Base-by-base conservation (phyloP, 2,888 invertebrate species). In the Erynnis tages region DNA sequence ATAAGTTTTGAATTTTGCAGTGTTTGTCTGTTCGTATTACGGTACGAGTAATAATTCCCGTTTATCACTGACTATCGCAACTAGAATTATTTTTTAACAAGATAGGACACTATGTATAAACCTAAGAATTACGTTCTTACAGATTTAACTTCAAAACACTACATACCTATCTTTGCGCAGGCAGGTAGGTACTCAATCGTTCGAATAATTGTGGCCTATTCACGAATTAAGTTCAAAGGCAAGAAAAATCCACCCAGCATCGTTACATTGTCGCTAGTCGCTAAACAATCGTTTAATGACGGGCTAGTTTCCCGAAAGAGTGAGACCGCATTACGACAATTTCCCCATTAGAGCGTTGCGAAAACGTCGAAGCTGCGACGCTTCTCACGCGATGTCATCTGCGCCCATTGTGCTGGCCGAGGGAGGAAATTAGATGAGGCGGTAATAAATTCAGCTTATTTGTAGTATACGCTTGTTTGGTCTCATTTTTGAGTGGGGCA, bases 351-450 rank as follows among this genome's bases (percentile, higher is more conserved):
- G 52, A 19, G 41, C 30, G 34, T 44, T 48, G 56, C 32, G 52
- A 62, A 65, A 67, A 57, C 45, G 53, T 41, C 53, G 54, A 53
- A 53, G 54, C 47, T 48, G 43, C 30, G 25, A 43, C 56, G 57
- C 38, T n/a, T 67, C 69, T 58, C 70, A 71, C 71, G 70, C 66
- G 68, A 69, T 69, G 63, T 63, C 61, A 69, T 67, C 57, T 62
- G 46, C 45, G 47, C 32, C 61, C 54, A 62, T 65, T 68, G 63
- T 63, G 54, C 58, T 58, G 48, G n/a, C n/a, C n/a, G 38, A 55
- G 57, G 63, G 58, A 65, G 56, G 57, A 58, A 59, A 62, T 59
- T 54, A 61, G 55, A 63, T 61, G 60, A 61, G 46, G 49, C 56
- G 37, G 43, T 58, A 57, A 62, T 57, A 59, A 55, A 61, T 47